Percentiles rank a stretch among this genome's conserved stretches.
Evolutionary conservation across 2,888 invertebrate genomes (phyloP).

Genomic region (Synergus umbraculus): DNA sequence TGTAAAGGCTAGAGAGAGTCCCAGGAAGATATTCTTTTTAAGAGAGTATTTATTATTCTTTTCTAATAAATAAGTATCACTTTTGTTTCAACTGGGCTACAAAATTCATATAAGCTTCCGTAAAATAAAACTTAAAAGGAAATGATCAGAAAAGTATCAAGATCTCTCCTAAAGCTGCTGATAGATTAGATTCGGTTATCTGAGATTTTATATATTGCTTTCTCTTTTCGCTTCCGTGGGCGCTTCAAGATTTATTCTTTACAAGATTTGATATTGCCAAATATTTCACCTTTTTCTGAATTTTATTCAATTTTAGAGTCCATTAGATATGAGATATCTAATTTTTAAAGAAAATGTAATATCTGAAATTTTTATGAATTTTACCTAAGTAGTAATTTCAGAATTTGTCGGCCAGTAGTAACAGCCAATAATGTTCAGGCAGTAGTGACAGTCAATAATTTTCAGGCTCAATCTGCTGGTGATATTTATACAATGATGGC

Average conservation of each 20-base stretch:
- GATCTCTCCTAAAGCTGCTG: background rate
- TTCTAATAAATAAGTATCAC: background rate
- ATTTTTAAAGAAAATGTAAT: background rate
- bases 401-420: background rate
- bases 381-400: background rate
- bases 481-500: too few species aligned
- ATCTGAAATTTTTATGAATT: background rate
- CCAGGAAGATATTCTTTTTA: background rate
- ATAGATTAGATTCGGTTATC: background rate
- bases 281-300: background rate
- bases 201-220: background rate
- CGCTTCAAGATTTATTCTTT: background rate
- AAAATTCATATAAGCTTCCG: background rate
- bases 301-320: background rate
- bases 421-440: background rate
- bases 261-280: background rate
- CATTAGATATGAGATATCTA: background rate
- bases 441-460: too few species aligned
- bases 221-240: conserved; percentile 1
- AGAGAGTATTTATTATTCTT: background rate
- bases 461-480: background rate
- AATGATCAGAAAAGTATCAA: background rate
- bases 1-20: background rate
- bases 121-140: background rate
- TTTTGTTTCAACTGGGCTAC: background rate